Base-by-base conservation (phyloP, 1,140 invertebrate species). In the Zaprionus kolodkinae region DNA sequence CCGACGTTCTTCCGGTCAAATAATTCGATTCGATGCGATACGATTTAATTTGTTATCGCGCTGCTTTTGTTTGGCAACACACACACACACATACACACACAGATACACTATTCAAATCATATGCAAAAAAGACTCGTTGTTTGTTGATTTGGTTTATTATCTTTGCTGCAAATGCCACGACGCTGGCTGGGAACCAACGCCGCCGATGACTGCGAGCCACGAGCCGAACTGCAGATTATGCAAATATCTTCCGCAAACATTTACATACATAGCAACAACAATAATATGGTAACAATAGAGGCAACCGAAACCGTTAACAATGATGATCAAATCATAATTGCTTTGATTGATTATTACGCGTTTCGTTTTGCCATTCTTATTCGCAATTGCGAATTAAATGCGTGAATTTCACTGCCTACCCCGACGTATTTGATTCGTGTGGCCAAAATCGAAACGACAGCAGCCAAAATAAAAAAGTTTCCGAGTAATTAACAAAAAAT, bases 171-270 rank as follows among this genome's bases (percentile, higher is more conserved):
- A 63, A 75, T 63, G 72, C 61, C 48, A 38, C 72, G 43, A 66
- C 62, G 21, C 50, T 36, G 36, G 62, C 63, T 54, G 45, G 54
- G 25, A 65, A 63, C 21, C 33, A 11, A 25, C 13, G 45, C 62
- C 21, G 45, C 38, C 9, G 11, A 27, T 21, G 54, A 43, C 57
- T 33, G 54, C 62, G 15, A 78, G 66, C 55, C 48, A 63, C 75
- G 70, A 54, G 71, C 75, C 71, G n/a, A n/a, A 55, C 68, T 72
- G 73, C 80, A 63, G 67, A 64, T 71, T 84, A 87, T 88, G 83
- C 83, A 78, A 88, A 88, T 80, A 69, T 65, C 85, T 89, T 89
- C 85, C 85, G 85, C 86, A 89, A 85, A 84, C 60, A 89, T 89
- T 89, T 85, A 89, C 81, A 89, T 85, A 89, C 78, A 89, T 85